A percentile compares a stretch with the other conserved stretches of the same genome.
phyloP scores from a whole-genome alignment of 2,888 invertebrate species.

The Metopia argyrocephala region DNA sequence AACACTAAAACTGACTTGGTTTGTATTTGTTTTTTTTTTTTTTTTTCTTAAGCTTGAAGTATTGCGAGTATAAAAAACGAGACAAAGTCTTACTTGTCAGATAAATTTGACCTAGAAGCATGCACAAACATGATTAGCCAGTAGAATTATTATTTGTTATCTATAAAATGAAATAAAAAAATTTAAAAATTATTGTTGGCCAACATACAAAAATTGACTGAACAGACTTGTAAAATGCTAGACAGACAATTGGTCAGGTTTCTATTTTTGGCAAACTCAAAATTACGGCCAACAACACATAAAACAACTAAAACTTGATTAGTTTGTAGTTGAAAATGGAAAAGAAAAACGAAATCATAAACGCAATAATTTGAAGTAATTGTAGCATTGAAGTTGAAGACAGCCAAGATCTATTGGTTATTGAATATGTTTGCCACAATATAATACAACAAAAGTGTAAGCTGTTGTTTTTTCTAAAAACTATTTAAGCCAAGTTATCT shows the following conservation, averaged over 20 bases:
- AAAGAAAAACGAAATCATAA: constrained; percentile 25
- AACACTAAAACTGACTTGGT: constrained; percentile 9
- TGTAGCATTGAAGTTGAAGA: constrained; percentile 29
- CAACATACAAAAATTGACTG: constrained; percentile 15
- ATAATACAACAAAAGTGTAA: background rate
- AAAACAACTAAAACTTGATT: constrained; percentile 43
- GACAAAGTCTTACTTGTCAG: constrained; percentile 48
- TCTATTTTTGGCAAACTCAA: constrained; percentile 32
- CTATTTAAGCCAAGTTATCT: background rate
- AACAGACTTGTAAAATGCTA: background rate
- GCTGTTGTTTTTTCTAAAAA: constrained; percentile 4
- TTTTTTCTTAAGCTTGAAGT: constrained; percentile 20
- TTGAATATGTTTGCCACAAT: constrained; percentile 8
- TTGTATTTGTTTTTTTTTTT: background rate
- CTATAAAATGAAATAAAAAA: constrained; percentile 23
- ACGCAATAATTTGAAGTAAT: constrained; percentile 49
- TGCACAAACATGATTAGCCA: constrained; percentile 50
- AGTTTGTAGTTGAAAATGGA: constrained; percentile 13
- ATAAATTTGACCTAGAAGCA: constrained; percentile 62
- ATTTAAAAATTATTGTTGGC: constrained; percentile 1
- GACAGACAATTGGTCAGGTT: constrained; percentile 45
- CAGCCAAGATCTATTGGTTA: constrained; percentile 28
- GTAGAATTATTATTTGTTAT: constrained; percentile 26
- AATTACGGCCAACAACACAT: constrained; percentile 36
- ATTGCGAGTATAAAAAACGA: constrained; percentile 5